Evolutionary conservation across 1,140 invertebrate genomes (phyloP).

Genomic region (Mya arenaria): DNA sequence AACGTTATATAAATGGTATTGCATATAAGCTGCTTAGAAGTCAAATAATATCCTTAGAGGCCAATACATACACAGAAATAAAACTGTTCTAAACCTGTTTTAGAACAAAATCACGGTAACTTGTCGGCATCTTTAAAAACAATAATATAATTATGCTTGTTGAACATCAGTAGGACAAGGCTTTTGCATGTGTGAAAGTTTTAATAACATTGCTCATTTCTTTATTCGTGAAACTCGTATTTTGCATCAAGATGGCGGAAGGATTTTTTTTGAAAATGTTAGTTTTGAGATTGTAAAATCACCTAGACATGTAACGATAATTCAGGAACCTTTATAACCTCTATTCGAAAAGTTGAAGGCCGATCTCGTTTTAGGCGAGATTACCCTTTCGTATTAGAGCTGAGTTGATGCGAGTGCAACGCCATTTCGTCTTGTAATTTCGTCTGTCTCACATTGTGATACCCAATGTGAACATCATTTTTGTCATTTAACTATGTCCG

Average conservation of each 20-base stretch:
- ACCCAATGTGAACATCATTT: conserved; percentile 86
- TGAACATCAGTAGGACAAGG: conserved; percentile 86
- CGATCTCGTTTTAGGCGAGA: conserved; percentile 89
- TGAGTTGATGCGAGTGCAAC: conserved; percentile 91
- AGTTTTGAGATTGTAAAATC: conserved; percentile 88
- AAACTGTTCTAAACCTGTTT: conserved; percentile 87
- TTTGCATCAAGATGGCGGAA: conserved; percentile 91
- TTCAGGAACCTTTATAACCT: conserved; percentile 89
- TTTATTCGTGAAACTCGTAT: conserved; percentile 91
- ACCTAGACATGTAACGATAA: conserved; percentile 86
- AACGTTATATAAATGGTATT: conserved; percentile 86
- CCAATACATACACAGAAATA: conserved; percentile 91
- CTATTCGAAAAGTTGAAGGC: conserved; percentile 90
- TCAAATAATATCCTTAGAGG: conserved; percentile 91
- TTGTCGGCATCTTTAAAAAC: conserved; percentile 85
- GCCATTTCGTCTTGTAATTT: conserved; percentile 88
- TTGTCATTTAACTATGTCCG: conserved; percentile 86
- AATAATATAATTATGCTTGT: conserved; percentile 87
- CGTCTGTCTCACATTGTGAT: conserved; percentile 87
- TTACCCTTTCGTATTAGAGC: conserved; percentile 93
- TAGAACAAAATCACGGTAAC: conserved; percentile 85
- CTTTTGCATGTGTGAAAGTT: conserved; percentile 95
- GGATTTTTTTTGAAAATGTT: conserved; percentile 89
- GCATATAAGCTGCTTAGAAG: conserved; percentile 92
- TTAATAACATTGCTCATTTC: conserved; percentile 90